Percentiles rank a stretch among this genome's conserved stretches.
Evolutionary conservation across 1,140 invertebrate genomes (phyloP).

Genomic region (Bombus turneri): DNA sequence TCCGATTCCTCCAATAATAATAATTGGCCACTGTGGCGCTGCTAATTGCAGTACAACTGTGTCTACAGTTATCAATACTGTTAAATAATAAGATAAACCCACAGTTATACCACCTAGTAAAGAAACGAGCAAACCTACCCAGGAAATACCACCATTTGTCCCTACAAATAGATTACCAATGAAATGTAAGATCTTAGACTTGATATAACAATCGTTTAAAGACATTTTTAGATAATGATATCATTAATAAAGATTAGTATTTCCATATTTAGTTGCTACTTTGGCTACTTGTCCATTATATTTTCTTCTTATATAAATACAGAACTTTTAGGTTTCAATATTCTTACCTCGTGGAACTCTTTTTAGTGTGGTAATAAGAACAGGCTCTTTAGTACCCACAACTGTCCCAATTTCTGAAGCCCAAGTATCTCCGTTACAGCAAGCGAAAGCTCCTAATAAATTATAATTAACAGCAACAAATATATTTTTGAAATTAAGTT

Average conservation of each 20-base stretch:
- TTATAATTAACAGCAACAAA: not conserved
- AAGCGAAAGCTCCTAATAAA: conserved; percentile 87
- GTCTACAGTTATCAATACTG: conserved; percentile 86
- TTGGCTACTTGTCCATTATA: not conserved
- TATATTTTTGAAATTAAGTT: not conserved
- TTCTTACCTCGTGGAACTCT: conserved; percentile 88
- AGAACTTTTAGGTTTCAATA: not conserved
- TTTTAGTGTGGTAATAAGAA: conserved; percentile 89
- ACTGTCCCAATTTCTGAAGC: conserved; percentile 94
- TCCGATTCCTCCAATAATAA: conserved; percentile 87
- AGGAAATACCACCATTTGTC: conserved; percentile 92
- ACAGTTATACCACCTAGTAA: conserved; percentile 88
- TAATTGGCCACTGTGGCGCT: conserved; percentile 92
- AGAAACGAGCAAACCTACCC: conserved; percentile 88
- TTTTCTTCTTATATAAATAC: not conserved
- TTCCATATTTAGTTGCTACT: not conserved
- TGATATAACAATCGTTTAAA: not conserved
- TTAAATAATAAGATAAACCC: conserved; percentile 89
- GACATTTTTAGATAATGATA: not conserved
- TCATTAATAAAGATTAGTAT: not conserved
- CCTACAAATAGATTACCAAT: conserved; percentile 81
- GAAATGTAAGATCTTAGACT: not conserved
- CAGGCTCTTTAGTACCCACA: conserved; percentile 86
- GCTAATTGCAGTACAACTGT: conserved; percentile 83
- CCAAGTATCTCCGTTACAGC: conserved; percentile 95